These are phyloP conservation scores for Catocala nupta DNA, from an alignment of 2,888 invertebrate genomes.

Conservation along the genomic window DNA sequence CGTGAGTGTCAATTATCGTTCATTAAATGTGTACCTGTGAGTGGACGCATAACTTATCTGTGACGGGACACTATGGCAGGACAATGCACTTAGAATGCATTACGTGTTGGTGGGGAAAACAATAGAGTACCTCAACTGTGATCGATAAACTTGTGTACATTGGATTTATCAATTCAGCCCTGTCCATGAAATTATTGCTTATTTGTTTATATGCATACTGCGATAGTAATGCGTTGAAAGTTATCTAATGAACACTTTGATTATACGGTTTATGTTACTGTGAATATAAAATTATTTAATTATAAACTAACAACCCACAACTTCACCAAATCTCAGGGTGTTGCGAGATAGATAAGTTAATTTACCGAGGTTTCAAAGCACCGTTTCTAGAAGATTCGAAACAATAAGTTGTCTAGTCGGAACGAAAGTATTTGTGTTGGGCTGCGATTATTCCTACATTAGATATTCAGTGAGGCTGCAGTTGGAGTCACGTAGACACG, in stretches of 20 bases:
- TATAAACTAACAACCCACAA: too few species aligned
- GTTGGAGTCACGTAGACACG: conserved; percentile 74
- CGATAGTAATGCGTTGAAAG: conserved; percentile 2
- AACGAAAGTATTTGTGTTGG: conserved; percentile 54
- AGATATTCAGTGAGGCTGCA: conserved; percentile 75
- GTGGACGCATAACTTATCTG: conserved; percentile 58
- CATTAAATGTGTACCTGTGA: conserved; percentile 40
- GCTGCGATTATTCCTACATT: conserved; percentile 62
- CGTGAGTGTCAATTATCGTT: conserved; percentile 38
- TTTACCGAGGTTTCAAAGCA: too few species aligned
- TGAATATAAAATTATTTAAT: background rate
- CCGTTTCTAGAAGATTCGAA: background rate
- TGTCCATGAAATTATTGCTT: conserved; percentile 22
- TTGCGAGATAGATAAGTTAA: too few species aligned
- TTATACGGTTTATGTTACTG: background rate
- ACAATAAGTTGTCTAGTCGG: conserved; percentile 7
- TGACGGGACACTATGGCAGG: conserved; percentile 61
- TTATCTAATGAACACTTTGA: conserved; percentile 9
- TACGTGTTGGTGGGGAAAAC: conserved; percentile 65
- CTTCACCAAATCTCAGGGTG: too few species aligned
- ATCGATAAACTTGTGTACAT: conserved; percentile 60
- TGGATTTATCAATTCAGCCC: conserved; percentile 34
- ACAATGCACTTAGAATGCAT: conserved; percentile 74
- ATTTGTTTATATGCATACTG: background rate
- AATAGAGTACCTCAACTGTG: conserved; percentile 62